phyloP scores from a whole-genome alignment of 2,888 invertebrate genomes.

The Hybos culiciformis region DNA sequence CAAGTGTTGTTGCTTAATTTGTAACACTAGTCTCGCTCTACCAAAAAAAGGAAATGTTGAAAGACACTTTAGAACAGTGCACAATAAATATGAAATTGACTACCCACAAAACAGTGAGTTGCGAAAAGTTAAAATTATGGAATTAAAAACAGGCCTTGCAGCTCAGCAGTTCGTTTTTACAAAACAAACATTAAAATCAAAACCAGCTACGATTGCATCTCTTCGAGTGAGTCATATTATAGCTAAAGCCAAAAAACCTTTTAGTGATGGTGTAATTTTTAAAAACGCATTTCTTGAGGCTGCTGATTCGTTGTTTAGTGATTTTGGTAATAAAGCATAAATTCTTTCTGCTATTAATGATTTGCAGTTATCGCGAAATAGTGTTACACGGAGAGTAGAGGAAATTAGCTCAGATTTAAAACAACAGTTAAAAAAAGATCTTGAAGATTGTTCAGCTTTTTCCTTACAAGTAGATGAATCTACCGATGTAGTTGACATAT shows the following conservation, averaged over 20 bases:
- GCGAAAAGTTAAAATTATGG: background rate
- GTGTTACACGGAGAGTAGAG: background rate
- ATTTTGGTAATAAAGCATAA: background rate
- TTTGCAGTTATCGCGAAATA: background rate
- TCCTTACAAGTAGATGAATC: slow-evolving; percentile 16
- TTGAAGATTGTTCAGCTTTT: background rate
- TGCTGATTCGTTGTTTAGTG: background rate
- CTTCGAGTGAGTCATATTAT: background rate
- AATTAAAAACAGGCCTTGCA: background rate
- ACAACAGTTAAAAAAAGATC: background rate
- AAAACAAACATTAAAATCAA: background rate
- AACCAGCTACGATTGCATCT: background rate
- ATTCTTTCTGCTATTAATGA: background rate
- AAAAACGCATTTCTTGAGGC: background rate
- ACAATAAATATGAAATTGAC: background rate
- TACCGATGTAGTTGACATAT: slow-evolving; percentile 16
- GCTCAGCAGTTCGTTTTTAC: background rate
- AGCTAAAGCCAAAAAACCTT: background rate
- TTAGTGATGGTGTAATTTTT: background rate
- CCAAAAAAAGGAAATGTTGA: background rate
- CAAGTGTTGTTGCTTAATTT: background rate
- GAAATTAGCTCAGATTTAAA: background rate
- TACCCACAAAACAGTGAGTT: background rate
- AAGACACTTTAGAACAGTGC: background rate
- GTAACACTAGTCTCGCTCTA: background rate